phyloP scores from a whole-genome alignment of 2,113 vertebrate species.

The Spheniscus mendiculus region DNA sequence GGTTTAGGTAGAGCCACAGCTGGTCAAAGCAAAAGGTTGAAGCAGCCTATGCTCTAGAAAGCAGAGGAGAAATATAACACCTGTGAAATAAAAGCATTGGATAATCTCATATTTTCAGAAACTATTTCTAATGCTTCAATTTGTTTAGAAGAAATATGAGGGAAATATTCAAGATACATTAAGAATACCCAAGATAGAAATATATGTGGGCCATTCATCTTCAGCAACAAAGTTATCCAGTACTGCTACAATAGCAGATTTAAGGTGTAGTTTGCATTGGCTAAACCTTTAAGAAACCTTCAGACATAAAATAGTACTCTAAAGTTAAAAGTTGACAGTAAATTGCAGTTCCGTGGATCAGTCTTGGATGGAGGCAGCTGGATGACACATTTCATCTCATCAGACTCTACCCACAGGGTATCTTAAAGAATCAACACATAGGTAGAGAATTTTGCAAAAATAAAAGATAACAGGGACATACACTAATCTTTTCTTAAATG shows the following conservation, averaged over 20 bases:
- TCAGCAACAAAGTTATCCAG: neutral
- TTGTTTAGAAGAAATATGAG: neutral
- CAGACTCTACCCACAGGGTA: neutral
- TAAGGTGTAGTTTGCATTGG: neutral
- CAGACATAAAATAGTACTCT: neutral
- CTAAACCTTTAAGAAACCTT: neutral
- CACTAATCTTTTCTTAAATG: neutral
- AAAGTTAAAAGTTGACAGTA: neutral
- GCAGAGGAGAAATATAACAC: neutral
- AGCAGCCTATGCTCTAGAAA: neutral
- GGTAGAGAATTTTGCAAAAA: neutral
- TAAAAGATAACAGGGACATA: neutral
- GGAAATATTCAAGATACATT: neutral
- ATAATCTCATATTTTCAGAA: neutral
- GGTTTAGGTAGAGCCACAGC: neutral
- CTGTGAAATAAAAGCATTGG: neutral
- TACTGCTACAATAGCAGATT: neutral
- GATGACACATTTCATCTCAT: neutral
- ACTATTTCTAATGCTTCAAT: neutral
- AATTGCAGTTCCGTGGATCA: neutral
- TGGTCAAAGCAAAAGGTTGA: neutral
- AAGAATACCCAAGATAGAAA: neutral
- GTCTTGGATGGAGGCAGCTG: neutral
- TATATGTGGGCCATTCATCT: neutral
- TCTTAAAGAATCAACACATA: neutral